phyloP scores from a whole-genome alignment of 2,797 vertebrate genomes.

The Notolabrus celidotus region DNA sequence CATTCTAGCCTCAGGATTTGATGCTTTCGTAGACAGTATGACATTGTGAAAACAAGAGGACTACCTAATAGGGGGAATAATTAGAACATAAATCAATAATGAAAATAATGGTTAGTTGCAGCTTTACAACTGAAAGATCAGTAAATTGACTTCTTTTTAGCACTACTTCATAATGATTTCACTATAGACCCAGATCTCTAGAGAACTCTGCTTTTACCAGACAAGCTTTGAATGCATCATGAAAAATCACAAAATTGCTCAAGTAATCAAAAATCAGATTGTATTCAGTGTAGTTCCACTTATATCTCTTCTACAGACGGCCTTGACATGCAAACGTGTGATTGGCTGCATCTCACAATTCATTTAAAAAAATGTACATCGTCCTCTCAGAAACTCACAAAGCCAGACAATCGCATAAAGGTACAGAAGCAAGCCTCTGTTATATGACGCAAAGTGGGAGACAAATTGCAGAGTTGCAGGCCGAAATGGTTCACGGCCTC shows the following conservation, averaged over 20 bases:
- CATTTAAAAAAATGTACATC: slow-evolving; percentile 23
- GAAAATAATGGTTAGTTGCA: background rate
- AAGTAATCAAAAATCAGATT: slow-evolving; percentile 33
- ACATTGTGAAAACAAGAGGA: background rate
- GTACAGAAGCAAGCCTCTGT: slow-evolving; percentile 41
- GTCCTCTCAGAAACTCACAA: slow-evolving; percentile 13
- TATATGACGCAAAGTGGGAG: slow-evolving; percentile 63
- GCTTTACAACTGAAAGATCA: background rate
- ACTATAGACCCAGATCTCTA: slow-evolving; percentile 20
- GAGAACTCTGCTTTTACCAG: background rate
- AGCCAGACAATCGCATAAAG: slow-evolving; percentile 14
- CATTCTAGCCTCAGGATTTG: too few relatives aligned
- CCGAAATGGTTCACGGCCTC: slow-evolving; percentile 75
- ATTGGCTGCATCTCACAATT: slow-evolving; percentile 20
- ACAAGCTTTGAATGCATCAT: slow-evolving; percentile 12
- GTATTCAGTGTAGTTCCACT: slow-evolving; percentile 8
- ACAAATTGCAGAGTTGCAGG: slow-evolving; percentile 80
- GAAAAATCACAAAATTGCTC: slow-evolving; percentile 15
- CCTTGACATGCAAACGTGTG: slow-evolving; percentile 11
- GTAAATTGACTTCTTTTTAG: slow-evolving; percentile 13
- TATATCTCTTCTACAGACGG: slow-evolving; percentile 8
- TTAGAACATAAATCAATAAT: slow-evolving; percentile 4
- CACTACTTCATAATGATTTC: slow-evolving; percentile 4
- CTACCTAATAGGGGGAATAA: background rate
- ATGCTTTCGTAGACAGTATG: background rate